phyloP scores from a whole-genome alignment of 2,113 vertebrate species.

The Dipodomys ordii region DNA sequence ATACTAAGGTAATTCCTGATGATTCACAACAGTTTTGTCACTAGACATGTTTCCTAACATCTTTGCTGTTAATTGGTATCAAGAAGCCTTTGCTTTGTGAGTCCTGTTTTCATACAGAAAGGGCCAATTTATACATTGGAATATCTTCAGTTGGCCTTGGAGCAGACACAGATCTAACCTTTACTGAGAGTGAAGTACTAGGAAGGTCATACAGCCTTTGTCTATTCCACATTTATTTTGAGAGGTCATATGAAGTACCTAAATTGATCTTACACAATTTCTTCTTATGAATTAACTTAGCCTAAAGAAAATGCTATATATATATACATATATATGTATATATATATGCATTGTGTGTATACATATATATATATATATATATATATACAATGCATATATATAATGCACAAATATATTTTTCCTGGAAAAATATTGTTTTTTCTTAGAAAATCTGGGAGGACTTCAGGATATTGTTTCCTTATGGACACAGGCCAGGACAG shows the following conservation, averaged over 20 bases:
- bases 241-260: neutral
- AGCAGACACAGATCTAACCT: no score
- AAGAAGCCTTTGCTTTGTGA: neutral
- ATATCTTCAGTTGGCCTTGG: neutral
- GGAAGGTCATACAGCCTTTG: fast-evolving
- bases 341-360: no score
- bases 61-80: neutral
- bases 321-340: no score
- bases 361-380: no score
- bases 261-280: neutral
- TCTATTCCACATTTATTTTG: neutral
- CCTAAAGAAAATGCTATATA: neutral
- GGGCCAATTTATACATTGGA: fast-evolving
- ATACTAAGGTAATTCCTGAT: neutral
- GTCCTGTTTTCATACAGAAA: neutral
- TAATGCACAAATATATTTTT: no score
- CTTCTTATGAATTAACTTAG: neutral
- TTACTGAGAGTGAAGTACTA: neutral
- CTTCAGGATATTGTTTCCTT: neutral
- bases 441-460: no score
- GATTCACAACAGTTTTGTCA: neutral
- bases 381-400: no score
- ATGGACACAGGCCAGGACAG: fast-evolving
- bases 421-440: neutral
- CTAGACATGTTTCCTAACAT: neutral